Evolutionary conservation across 2,113 vertebrate species (phyloP).

Genomic region (Alexandromys fortis): DNA sequence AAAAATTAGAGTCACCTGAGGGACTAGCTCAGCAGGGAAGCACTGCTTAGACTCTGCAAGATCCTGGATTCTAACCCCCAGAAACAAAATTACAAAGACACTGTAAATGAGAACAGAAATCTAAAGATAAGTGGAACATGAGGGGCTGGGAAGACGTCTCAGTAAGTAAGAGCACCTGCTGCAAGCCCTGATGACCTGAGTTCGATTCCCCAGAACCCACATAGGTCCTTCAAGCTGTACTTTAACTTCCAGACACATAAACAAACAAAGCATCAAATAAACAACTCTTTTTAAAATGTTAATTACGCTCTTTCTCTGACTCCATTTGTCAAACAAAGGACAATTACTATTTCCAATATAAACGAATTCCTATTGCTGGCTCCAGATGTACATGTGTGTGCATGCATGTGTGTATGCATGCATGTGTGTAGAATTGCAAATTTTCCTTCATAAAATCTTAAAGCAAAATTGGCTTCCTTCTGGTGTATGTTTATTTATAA

Average conservation of each 20-base stretch:
- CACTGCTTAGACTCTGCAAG: background rate
- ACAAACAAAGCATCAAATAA: too few relatives aligned
- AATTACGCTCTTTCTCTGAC: background rate
- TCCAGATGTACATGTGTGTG: constrained; percentile 82
- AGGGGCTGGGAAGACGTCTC: background rate
- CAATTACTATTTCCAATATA: constrained; percentile 99
- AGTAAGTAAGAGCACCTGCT: background rate
- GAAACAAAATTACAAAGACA: background rate
- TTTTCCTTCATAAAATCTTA: constrained; percentile 94
- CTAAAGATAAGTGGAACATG: background rate
- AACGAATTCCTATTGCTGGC: constrained; percentile 96
- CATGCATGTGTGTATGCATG: constrained; percentile 51
- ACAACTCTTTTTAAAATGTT: background rate
- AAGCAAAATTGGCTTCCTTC: constrained; percentile 90
- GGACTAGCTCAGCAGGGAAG: background rate
- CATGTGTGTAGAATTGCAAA: constrained; percentile 90
- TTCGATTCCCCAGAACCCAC: background rate
- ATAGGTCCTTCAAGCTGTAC: too few relatives aligned
- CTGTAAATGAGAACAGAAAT: background rate
- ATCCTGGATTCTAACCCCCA: background rate
- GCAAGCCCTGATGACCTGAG: background rate
- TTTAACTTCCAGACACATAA: background rate
- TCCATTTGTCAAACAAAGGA: constrained; percentile 94
- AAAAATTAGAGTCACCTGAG: background rate
- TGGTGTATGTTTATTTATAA: constrained; percentile 91